phyloP scores from a whole-genome alignment of 1,140 invertebrate genomes.

The Drosophila rufa region DNA sequence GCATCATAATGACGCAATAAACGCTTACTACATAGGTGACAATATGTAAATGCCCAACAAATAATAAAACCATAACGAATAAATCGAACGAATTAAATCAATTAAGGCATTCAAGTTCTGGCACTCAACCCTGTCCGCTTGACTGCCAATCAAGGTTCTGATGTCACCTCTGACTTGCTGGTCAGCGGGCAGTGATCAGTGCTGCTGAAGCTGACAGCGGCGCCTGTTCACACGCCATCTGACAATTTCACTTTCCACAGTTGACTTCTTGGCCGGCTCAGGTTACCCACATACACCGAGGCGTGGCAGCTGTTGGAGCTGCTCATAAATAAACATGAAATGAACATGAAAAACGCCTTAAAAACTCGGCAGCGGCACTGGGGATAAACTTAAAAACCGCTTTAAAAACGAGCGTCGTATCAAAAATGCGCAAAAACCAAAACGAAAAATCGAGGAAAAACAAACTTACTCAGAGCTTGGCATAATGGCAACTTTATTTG shows the following conservation, averaged over 20 bases:
- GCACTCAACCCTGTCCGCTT: conserved; percentile 47
- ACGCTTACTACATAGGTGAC: conserved; percentile 25
- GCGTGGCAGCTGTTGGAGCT: conserved; percentile 64
- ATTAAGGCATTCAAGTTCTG: conserved; percentile 68
- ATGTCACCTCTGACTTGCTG: conserved; percentile 31
- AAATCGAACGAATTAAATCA: conserved; percentile 59
- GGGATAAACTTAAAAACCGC: conserved; percentile 68
- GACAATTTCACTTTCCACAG: conserved; percentile 77
- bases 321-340: conserved; percentile 84
- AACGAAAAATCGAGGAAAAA: conserved; percentile 31
- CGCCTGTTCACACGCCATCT: conserved; percentile 68
- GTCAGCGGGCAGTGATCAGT: conserved; percentile 26
- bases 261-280: conserved; percentile 49
- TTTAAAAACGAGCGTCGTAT: conserved; percentile 70
- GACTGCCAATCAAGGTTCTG: conserved; percentile 47
- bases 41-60: conserved; percentile 68
- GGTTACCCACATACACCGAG: conserved; percentile 53
- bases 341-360: conserved; percentile 77
- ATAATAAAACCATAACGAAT: conserved; percentile 20
- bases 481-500: conserved; percentile 83
- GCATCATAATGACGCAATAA: conserved; percentile 6
- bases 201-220: conserved; percentile 55
- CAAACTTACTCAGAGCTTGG: conserved; percentile 57
- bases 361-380: conserved; percentile 47
- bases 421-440: conserved; percentile 48